Base-by-base conservation (phyloP, 2,888 invertebrate species). In the Eurytoma adleriae region DNA sequence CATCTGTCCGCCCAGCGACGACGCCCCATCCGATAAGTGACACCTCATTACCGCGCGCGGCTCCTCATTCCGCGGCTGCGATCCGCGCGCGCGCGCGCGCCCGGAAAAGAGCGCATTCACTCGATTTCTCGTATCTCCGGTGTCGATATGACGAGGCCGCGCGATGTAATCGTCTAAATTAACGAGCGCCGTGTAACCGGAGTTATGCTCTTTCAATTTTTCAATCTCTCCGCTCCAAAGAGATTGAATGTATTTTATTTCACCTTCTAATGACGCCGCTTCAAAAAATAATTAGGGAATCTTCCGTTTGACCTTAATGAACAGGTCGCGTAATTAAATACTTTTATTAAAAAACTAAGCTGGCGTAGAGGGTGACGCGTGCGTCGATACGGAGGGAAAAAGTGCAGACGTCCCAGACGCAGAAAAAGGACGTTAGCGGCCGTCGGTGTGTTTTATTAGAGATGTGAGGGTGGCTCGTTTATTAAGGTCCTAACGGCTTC, bases 401-500 rank as follows among this genome's bases (percentile, higher is more conserved):
- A 40, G 48, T 50, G 54, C 13, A 72, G 68, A 48, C 52, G 40
- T 16, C 13, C 27, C 50, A 54, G 48, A 72, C 50, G 67, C 52
- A 62, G 56, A 59, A 61, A 27, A 40, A 48, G 59, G 48, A 30
- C 76, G 68, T 69, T 76, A 76, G 52, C 61, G 70, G n/a, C 0
- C 30, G 62, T 56, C 62, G 14, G 30, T 52, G 50, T 75, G 70
- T 75, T 80, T 80, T 80, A 80, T 80, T 80, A 76, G 59, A 71
- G 52, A 27, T 16, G 54, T 30, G 64, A 57, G 52, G 27, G 30
- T 12, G 27, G 61, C 72, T 76, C 80, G 76, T 80, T 80, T 80
- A 80, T 80, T 80, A 76, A 80, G 80, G 62, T 62, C 50, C 76
- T 76, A 76, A 76, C 67, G 72, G 76, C 76, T 71, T 57, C 67